Percentiles rank a stretch among this genome's conserved stretches.
phyloP scores from a whole-genome alignment of 1,140 invertebrate species.

The Zaprionus vittiger region DNA sequence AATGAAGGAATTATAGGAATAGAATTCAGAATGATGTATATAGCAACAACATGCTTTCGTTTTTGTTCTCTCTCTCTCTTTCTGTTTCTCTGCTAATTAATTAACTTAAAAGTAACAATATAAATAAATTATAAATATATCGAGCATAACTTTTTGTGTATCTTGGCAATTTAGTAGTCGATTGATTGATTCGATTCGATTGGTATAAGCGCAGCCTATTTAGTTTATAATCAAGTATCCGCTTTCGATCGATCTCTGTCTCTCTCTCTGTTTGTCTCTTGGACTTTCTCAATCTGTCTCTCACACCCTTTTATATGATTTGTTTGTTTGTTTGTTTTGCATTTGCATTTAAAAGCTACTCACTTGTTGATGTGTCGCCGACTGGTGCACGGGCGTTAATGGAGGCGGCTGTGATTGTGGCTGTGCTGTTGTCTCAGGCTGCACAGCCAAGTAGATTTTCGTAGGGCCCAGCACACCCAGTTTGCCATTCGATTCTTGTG shows the following conservation, averaged over 20 bases:
- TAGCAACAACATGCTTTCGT: constrained; percentile 67
- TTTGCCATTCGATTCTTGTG: constrained; percentile 92
- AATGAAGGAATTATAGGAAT: constrained; percentile 40
- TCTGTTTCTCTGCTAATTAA: constrained; percentile 29
- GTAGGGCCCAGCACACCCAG: constrained; percentile 92
- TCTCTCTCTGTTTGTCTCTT: constrained; percentile 3
- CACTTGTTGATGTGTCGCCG: constrained; percentile 82
- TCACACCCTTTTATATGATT: constrained; percentile 27
- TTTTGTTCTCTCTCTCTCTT: constrained; percentile 4
- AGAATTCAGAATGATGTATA: constrained; percentile 32
- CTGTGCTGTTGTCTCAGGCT: constrained; percentile 85
- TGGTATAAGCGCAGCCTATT: constrained; percentile 26
- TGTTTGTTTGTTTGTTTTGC: constrained; percentile 22
- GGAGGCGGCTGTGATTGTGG: constrained; percentile 85
- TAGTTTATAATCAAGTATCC: constrained; percentile 14
- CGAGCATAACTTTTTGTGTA: constrained; percentile 7
- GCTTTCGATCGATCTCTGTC: constrained; percentile 12
- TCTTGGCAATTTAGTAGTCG: constrained; percentile 10
- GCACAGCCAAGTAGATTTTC: constrained; percentile 93
- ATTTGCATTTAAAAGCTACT: constrained; percentile 80
- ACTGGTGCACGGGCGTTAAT: constrained; percentile 85
- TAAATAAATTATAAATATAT: constrained; percentile 9
- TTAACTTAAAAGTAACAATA: constrained; percentile 60
- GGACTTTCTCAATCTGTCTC: constrained; percentile 11
- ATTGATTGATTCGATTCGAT: constrained; percentile 16